Conservation (phyloP, 2,113 vertebrate genomes). For the Tauraco erythrolophus region DNA sequence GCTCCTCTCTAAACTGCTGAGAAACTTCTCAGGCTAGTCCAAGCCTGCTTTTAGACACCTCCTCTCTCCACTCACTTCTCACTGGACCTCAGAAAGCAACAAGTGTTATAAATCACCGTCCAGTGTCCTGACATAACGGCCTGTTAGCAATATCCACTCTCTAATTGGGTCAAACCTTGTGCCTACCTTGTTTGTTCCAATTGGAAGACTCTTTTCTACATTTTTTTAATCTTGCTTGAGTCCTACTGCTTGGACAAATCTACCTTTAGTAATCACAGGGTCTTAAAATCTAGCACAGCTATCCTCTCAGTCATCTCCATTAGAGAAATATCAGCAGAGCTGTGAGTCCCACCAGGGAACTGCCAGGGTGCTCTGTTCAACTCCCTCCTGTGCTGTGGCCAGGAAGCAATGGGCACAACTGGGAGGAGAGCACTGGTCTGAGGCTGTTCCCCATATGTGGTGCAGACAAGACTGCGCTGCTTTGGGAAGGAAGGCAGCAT, state of each 20-base stretch:
- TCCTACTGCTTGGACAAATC: neutral
- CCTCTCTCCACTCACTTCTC: neutral
- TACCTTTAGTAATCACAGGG: neutral
- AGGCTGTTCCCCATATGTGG: neutral
- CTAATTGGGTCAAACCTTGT: neutral
- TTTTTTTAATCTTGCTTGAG: neutral
- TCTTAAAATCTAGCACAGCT: neutral
- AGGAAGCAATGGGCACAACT: neutral
- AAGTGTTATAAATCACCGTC: neutral
- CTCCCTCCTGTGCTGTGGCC: fast-evolving
- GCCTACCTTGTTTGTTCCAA: neutral
- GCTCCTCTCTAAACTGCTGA: neutral
- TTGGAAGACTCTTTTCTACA: neutral
- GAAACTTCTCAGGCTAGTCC: neutral
- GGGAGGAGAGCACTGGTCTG: neutral
- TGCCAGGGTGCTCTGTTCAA: fast-evolving
- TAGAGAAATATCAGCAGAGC: neutral
- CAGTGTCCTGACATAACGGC: neutral
- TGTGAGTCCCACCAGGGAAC: neutral
- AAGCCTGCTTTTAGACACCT: neutral
- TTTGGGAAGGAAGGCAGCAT: neutral
- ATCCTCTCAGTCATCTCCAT: neutral
- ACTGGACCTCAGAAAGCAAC: neutral
- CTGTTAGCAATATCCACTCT: neutral
- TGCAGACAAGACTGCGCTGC: neutral